Conservation (phyloP, 2,797 vertebrate species). For the Hylomyscus alleni region DNA sequence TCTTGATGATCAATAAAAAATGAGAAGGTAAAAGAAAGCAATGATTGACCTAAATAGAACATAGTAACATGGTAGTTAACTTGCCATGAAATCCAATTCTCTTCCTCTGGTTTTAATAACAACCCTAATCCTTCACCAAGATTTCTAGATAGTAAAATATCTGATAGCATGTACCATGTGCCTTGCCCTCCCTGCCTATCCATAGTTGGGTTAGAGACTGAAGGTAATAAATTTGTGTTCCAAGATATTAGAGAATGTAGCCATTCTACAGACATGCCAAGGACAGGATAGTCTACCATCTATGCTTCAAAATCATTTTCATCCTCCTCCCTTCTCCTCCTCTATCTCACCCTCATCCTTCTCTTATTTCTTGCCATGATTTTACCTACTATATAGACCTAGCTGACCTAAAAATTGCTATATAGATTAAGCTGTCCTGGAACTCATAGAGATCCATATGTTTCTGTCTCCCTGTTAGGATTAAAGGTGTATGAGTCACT, state of each 20-base stretch:
- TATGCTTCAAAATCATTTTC: neutral
- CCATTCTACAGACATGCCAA: neutral
- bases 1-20: conserved; percentile 44
- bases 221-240: neutral
- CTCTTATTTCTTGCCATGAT: neutral
- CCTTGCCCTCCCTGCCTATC: neutral
- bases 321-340: neutral
- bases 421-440: neutral
- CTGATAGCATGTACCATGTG: neutral
- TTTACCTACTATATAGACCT: neutral
- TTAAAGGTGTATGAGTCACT: neutral
- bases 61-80: neutral
- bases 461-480: neutral
- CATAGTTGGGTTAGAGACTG: neutral
- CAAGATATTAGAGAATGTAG: neutral
- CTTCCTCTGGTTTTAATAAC: conserved; percentile 64
- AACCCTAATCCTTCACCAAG: conserved; percentile 40
- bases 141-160: neutral
- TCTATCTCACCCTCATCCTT: neutral
- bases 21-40: neutral
- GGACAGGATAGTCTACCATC: neutral
- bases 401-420: neutral
- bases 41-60: neutral
- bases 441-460: neutral
- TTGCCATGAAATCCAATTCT: neutral